Conservation (phyloP, 1,140 invertebrate genomes). For the Drosophila dunni region DNA sequence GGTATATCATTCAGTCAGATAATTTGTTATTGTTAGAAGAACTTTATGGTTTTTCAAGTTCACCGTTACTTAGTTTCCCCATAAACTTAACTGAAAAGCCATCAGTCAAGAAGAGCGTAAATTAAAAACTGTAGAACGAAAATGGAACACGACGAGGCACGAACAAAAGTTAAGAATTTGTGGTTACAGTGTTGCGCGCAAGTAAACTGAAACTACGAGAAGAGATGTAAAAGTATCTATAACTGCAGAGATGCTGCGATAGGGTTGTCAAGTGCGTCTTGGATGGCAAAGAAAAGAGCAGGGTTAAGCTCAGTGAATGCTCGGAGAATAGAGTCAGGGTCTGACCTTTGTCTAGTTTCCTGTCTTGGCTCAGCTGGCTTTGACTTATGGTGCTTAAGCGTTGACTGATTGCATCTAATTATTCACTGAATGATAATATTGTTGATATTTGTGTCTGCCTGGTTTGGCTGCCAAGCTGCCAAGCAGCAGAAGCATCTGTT, state of each 20-base stretch:
- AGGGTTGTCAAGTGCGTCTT: constrained; percentile 40
- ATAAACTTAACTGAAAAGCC: constrained; percentile 21
- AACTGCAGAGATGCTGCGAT: constrained; percentile 64
- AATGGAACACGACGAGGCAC: constrained; percentile 4
- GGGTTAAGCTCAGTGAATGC: constrained; percentile 15
- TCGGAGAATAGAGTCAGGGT: constrained; percentile 14
- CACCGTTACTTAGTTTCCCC: neutral
- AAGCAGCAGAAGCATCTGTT: constrained; percentile 17
- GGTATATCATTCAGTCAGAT: neutral
- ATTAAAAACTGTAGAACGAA: constrained; percentile 1
- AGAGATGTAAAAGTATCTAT: constrained; percentile 61
- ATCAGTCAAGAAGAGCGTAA: constrained; percentile 4
- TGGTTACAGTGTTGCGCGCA: constrained; percentile 27
- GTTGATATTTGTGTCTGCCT: constrained; percentile 66
- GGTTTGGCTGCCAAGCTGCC: constrained; percentile 9
- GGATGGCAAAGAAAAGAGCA: neutral
- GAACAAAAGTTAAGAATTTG: constrained; percentile 38
- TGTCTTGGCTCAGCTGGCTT: constrained; percentile 56
- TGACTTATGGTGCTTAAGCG: constrained; percentile 80
- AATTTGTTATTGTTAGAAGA: neutral
- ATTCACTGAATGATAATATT: constrained; percentile 83
- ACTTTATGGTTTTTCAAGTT: neutral
- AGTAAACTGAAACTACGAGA: constrained; percentile 55
- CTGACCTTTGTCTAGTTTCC: constrained; percentile 73
- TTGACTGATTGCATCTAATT: constrained; percentile 83